phyloP scores from a whole-genome alignment of 2,888 invertebrate species.

The Ypsolopha scabrella region DNA sequence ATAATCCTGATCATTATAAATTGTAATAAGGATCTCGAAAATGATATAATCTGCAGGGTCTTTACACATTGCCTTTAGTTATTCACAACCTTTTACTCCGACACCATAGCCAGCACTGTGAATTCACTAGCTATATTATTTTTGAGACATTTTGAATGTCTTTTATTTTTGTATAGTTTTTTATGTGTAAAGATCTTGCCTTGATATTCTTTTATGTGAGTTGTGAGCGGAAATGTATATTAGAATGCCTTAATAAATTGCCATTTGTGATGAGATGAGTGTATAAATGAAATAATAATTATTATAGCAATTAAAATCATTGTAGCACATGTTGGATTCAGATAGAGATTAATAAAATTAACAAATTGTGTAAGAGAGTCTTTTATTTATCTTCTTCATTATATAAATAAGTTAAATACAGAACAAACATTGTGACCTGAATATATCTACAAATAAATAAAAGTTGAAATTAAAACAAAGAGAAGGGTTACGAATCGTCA shows the following conservation, averaged over 20 bases:
- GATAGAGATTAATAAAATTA: slow-evolving; percentile 52
- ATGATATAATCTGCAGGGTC: slow-evolving; percentile 9
- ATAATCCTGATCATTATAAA: not conserved
- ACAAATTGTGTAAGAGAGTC: slow-evolving; percentile 54
- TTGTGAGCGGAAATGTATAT: slow-evolving; percentile 5
- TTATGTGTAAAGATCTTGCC: not conserved
- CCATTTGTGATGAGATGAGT: slow-evolving; percentile 59
- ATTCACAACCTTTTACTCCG: no score
- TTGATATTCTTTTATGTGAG: not conserved
- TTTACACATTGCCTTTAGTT: slow-evolving; percentile 6
- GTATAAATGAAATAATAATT: slow-evolving; percentile 34
- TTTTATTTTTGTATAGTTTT: not conserved
- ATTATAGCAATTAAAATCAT: slow-evolving; percentile 34
- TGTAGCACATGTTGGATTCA: slow-evolving; percentile 57
- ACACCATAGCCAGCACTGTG: no score
- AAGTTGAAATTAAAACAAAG: not conserved
- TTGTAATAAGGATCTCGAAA: slow-evolving; percentile 16
- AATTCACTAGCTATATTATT: not conserved
- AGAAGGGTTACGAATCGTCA: slow-evolving; percentile 75
- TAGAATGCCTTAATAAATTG: slow-evolving; percentile 55
- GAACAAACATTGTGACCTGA: not conserved
- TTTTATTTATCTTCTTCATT: slow-evolving; percentile 24
- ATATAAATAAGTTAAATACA: not conserved
- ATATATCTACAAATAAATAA: not conserved
- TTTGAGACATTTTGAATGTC: no score